Evolutionary conservation across 92 coral and sea anemone genomes (phyloP).

Genomic region (Umimayanthus kanabou): DNA sequence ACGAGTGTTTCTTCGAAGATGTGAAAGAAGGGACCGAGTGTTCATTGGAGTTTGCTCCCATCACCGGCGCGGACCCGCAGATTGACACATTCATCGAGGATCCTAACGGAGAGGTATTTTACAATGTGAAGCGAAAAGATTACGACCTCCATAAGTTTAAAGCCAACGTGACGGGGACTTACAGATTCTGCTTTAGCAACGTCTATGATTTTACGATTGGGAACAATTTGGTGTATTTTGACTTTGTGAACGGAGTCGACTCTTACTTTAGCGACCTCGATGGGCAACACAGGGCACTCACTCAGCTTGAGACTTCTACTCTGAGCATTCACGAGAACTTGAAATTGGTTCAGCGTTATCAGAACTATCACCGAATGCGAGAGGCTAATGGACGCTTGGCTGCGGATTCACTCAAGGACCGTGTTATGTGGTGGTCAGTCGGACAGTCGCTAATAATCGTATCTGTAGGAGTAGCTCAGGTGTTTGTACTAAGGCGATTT

Average conservation of each 20-base stretch:
- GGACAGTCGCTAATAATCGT: constrained; percentile 83
- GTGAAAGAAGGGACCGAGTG: constrained; percentile 84
- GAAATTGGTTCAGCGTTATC: constrained; percentile 86
- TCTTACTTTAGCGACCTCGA: constrained; percentile 51
- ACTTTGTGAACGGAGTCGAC: constrained; percentile 82
- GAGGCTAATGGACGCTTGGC: constrained; percentile 97
- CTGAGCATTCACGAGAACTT: constrained; percentile 83
- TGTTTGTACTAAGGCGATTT: constrained; percentile 82
- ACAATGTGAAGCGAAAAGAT: constrained; percentile 89
- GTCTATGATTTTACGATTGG: constrained; percentile 94
- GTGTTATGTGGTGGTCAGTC: constrained; percentile 96
- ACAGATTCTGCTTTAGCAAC: constrained; percentile 94
- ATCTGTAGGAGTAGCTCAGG: constrained; percentile 79
- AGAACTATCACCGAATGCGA: constrained; percentile 89
- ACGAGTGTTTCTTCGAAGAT: constrained; percentile 94
- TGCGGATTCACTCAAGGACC: constrained; percentile 70
- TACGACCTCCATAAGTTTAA: constrained; percentile 90
- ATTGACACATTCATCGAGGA: constrained; percentile 84
- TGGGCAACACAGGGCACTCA: constrained; percentile 74
- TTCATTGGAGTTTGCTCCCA: constrained; percentile 93
- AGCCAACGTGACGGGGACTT: constrained; percentile 71
- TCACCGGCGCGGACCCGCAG: constrained; percentile 92
- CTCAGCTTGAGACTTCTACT: constrained; percentile 86
- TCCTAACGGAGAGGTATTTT: constrained; percentile 75
- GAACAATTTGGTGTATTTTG: constrained; percentile 94